These are phyloP conservation scores for Brachynemurus nebulosus DNA, from an alignment of 2,888 invertebrate species.

Conservation along the genomic window DNA sequence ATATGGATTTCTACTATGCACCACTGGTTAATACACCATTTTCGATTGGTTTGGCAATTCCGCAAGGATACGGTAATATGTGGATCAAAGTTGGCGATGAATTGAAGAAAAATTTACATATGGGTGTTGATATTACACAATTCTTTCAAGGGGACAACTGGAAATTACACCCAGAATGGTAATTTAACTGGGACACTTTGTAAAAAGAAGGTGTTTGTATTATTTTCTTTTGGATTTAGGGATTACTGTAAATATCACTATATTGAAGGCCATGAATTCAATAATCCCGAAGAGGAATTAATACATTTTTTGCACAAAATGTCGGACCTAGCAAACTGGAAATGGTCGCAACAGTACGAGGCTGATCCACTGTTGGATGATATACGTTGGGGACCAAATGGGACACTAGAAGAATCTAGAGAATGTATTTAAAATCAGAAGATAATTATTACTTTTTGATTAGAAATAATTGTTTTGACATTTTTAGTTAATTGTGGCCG, in stretches of 20 bases:
- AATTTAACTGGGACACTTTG: constrained; percentile 11
- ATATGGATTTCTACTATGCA: constrained; percentile 71
- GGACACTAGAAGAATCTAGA: not conserved
- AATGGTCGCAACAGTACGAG: constrained; percentile 49
- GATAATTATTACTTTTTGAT: constrained; percentile 5
- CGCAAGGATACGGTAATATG: constrained; percentile 64
- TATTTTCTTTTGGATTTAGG: constrained; percentile 28
- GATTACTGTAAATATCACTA: constrained; percentile 82
- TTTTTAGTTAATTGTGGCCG: constrained; percentile 49
- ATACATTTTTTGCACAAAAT: constrained; percentile 60
- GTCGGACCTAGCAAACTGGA: constrained; percentile 38
- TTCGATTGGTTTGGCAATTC: constrained; percentile 71
- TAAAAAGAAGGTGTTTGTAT: not conserved
- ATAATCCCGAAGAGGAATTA: constrained; percentile 59
- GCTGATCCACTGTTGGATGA: constrained; percentile 18
- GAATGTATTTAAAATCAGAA: constrained; percentile 5
- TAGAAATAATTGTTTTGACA: not conserved
- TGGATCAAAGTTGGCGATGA: constrained; percentile 63
- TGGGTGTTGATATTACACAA: constrained; percentile 53
- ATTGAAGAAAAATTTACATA: constrained; percentile 50
- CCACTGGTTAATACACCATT: constrained; percentile 76
- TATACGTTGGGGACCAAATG: constrained; percentile 8
- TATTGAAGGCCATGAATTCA: constrained; percentile 59
- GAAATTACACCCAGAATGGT: constrained; percentile 78
- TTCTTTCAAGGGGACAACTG: constrained; percentile 61